Base-by-base conservation (phyloP, 2,888 invertebrate genomes). In the Cerastoderma edule region DNA sequence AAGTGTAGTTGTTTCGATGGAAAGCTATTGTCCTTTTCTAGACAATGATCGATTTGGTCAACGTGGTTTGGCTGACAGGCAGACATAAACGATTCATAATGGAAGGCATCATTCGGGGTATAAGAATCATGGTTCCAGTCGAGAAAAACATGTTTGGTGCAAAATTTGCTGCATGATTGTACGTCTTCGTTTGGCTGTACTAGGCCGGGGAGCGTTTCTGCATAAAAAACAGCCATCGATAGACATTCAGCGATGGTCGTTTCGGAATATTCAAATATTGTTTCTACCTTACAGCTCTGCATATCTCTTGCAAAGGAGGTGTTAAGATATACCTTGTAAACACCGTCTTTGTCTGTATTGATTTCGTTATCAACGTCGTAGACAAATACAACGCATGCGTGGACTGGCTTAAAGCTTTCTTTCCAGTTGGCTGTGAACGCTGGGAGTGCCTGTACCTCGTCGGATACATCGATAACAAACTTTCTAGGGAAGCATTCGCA, bases 401-500 rank as follows among this genome's bases (percentile, higher is more conserved):
- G 60, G 1, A 69, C 50, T 19, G 19, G 28, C 28, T 39, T 56
- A 4, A 57, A 16, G 8, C 22, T 60, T 39, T 30, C 6, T 32
- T 35, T 53, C 54, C 75, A 65, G 48, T 53, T 65, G 13, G 24
- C n/a, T n/a, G 50, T 27, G 22, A 75, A 35, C 22, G 46, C 32
- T 2, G 24, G 39, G 1, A 60, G 24, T 19, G 60, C 35, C 19
- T 64, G 54, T 2, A 78, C 60, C 28, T 69, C 57, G 10, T 83
- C 77, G 1, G 84, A 83, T 24, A 86, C 84, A 44, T 87, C 80
- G 19, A 88, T 69, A n/a, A 84, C 24, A 50, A 87, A 88, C 53
- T 86, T 85, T 54, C 88, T 65, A 3, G 88, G 88, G 28, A 82
- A 78, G 46, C 85, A 86, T 19, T 72, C 72, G 46, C 83, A 80